phyloP scores from a whole-genome alignment of 2,113 vertebrate genomes.

The Aldabrachelys gigantea region DNA sequence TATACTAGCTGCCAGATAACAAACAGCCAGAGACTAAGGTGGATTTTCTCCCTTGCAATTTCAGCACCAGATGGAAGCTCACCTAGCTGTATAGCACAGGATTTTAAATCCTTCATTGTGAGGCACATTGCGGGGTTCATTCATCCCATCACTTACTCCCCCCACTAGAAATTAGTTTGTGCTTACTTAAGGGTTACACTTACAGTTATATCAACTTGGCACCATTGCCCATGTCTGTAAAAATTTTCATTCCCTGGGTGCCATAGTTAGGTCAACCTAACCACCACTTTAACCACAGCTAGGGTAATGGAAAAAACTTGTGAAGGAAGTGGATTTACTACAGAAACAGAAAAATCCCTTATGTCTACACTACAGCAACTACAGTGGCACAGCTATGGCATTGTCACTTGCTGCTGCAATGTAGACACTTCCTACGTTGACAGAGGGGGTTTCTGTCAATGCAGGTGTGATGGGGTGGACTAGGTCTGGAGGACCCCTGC shows the following conservation, averaged over 20 bases:
- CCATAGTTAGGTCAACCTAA: not conserved
- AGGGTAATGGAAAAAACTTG: not conserved
- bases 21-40: not conserved
- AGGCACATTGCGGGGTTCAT: not conserved
- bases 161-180: not conserved
- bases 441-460: not conserved
- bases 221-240: not conserved
- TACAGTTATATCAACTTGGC: not conserved
- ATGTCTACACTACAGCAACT: not conserved
- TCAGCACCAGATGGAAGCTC: constrained; percentile 11
- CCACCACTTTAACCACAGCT: not conserved
- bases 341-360: not conserved
- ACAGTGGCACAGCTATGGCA: not conserved
- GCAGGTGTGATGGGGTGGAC: too few relatives aligned
- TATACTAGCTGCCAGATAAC: constrained; percentile 45
- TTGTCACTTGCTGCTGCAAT: not conserved
- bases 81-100: not conserved
- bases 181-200: not conserved
- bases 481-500: too few relatives aligned
- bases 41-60: constrained; percentile 14
- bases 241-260: not conserved
- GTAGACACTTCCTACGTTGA: not conserved
- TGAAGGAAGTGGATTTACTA: not conserved
- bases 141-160: not conserved
- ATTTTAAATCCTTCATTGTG: constrained; percentile 18